These are phyloP conservation scores for Netelia inedita DNA, from an alignment of 2,888 invertebrate species.

Conservation along the genomic window DNA sequence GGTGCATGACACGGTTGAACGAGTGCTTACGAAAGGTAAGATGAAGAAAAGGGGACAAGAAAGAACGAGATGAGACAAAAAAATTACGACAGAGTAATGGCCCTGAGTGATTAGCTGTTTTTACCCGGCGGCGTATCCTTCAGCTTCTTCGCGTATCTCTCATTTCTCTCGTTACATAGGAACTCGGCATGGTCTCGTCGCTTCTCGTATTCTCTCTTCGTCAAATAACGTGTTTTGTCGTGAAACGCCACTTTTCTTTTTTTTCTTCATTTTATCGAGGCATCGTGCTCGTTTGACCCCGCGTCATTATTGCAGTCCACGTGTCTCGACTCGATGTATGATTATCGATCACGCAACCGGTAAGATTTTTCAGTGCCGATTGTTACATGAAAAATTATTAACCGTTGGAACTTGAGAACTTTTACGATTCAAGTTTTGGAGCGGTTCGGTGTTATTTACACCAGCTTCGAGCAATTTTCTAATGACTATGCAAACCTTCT, in stretches of 20 bases:
- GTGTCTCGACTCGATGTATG: not conserved
- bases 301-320: not conserved
- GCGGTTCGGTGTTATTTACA: slow-evolving; percentile 8
- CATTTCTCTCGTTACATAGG: not conserved
- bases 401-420: not conserved
- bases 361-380: not conserved
- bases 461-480: slow-evolving; percentile 26
- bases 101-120: slow-evolving; percentile 29
- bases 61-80: slow-evolving; percentile 4
- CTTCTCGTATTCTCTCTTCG: not conserved
- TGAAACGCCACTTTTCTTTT: not conserved
- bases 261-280: not conserved
- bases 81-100: not conserved
- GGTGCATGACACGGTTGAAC: not conserved
- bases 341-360: not conserved
- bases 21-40: slow-evolving; percentile 1
- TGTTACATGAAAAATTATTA: not conserved
- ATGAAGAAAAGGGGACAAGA: slow-evolving; percentile 17
- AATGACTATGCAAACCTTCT: slow-evolving; percentile 42
- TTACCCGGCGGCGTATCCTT: not conserved
- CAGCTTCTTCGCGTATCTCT: not conserved
- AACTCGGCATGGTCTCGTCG: too few species aligned
- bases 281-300: not conserved
- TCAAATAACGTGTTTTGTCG: not conserved
- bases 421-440: slow-evolving; percentile 6